Conservation (phyloP, 1,140 invertebrate species). For the Notospermus geniculatus region DNA sequence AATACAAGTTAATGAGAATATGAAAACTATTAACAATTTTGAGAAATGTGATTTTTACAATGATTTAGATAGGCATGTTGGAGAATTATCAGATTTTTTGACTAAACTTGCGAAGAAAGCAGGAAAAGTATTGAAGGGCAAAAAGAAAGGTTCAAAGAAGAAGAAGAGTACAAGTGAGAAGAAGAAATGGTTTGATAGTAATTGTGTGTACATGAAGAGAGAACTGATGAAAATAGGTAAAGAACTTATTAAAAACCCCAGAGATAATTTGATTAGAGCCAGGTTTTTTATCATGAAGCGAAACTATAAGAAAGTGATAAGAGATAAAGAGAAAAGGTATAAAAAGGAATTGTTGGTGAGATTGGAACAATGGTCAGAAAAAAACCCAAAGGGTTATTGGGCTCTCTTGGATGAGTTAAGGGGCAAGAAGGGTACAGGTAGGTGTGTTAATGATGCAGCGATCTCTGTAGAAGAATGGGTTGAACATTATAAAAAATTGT, state of each 20-base stretch:
- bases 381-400: background rate
- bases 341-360: background rate
- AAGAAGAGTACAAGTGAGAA: background rate
- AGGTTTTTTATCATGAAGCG: background rate
- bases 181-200: background rate
- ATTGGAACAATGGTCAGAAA: background rate
- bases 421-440: background rate
- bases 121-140: background rate
- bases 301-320: background rate
- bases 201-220: background rate
- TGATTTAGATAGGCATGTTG: background rate
- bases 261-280: background rate
- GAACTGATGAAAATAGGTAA: background rate
- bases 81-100: background rate
- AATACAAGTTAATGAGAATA: background rate
- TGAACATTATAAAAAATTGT: background rate
- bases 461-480: background rate
- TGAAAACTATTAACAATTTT: background rate
- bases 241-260: background rate
- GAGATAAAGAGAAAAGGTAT: background rate
- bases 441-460: background rate
- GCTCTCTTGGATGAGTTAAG: background rate
- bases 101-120: background rate
- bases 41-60: background rate
- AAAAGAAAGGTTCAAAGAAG: no score